Base-by-base conservation (phyloP, 2,797 vertebrate species). In the Cossypha polioptera region DNA sequence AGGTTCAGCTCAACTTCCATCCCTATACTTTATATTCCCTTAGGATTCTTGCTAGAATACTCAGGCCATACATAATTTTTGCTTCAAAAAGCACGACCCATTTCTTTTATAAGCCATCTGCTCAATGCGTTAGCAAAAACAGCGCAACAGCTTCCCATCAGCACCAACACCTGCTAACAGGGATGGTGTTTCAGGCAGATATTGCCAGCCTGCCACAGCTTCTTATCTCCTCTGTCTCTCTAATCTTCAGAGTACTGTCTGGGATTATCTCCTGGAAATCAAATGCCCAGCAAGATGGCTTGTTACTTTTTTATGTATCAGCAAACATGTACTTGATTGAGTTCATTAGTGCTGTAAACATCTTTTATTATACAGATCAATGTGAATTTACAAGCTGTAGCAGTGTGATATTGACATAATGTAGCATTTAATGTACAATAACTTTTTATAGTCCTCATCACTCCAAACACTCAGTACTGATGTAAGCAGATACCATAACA, bases 211-310 rank as follows among this genome's bases (percentile, higher is more conserved):
- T 77, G 72, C 79, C 54, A 58, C 86, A 92, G 91, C 79, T 93
- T 86, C 94, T 94, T 91, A 90, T 90, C 87, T 91, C 69, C 85
- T 35, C 16, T 86, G 28, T 84, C 38, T n/a, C 59, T 93, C 78
- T 93, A 80, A 95, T 94, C 95, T 96, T 96, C 69, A 86, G 68
- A 69, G 66, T 26, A 42, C 68, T 86, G 51, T 43, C 86, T 83
- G 57, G 75, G 92, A 91, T 95, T 95, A 92, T 91, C 93, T 93
- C 80, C 57, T 86, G 50, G 51, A 82, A 96, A 96, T 95, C 88
- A 94, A 94, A 88, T 79, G 55, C 69, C 76, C 90, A 87, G 81
- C 75, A 95, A 88, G 74, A 92, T 55, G 42, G 68, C 57, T 69
- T 61, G 42, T 65, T 84, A 47, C 53, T 86, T 54, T 82, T 88